Evolutionary conservation across 2,888 invertebrate species (phyloP), one percentile per base, ranked within the genome.

Genomic region (Thymelicus acteon): DNA sequence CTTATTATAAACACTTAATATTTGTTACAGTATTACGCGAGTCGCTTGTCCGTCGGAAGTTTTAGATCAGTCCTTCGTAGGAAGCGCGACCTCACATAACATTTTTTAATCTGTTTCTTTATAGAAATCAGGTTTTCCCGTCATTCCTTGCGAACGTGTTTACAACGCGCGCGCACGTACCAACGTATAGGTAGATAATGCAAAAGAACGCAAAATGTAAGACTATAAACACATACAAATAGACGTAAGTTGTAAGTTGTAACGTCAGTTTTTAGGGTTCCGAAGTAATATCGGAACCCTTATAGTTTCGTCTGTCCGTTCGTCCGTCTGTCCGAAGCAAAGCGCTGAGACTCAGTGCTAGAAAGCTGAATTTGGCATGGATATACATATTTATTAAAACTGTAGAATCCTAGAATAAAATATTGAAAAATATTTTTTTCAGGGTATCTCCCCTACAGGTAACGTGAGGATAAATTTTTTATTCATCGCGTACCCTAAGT

Each of bases 61-160:
- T 44, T 44, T 44, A 44, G 44, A 44, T 12, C 49, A 19, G 49
- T 52, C 7, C 15, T 7, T 19, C 47, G 47, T 13, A 15, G 49
- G 49, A 49, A 7, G 3, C 49, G 49, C 49, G 49, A 15, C 49
- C 19, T 52, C 15, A 52, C 49, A 7, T 19, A 52, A 19, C 10
- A 31, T 31, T 57, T 57, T 57, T 57, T 57, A 31, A 12, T 57
- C 13, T 57, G 31, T 31, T 57, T 57, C 57, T 57, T 7, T 12
- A 31, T 24, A 31, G 57, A 31, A 57, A 57, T 57, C 57, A 57
- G 57, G 57, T 57, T 57, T 52, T 24, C 31, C 24, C 24, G 10
- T 10, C 57, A 57, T 13, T 57, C 24, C 31, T 31, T 31, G 31
- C 31, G 57, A 57, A 57, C 57, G 13, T 12, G 57, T 57, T 57